Percentiles rank a stretch among this genome's conserved stretches.
Conservation (phyloP, 1,140 invertebrate genomes). For the Drosophila orosa region DNA sequence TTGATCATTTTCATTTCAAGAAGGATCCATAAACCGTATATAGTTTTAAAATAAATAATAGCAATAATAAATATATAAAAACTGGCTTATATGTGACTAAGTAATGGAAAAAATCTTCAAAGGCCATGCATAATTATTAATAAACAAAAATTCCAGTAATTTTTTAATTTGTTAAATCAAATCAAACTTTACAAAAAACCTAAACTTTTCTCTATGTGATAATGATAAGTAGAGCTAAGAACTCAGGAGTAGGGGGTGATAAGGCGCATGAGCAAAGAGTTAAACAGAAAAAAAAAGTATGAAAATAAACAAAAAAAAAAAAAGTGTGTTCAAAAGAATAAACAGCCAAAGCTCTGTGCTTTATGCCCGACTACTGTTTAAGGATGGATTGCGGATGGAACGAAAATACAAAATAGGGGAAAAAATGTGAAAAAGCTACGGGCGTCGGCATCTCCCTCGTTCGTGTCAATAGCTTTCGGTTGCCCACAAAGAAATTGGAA, state of each 20-base stretch:
- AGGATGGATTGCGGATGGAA: slow-evolving; percentile 37
- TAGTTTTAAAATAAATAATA: background rate
- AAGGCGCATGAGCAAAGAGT: slow-evolving; percentile 63
- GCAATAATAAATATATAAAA: no score
- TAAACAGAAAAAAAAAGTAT: slow-evolving; percentile 52
- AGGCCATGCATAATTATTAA: background rate
- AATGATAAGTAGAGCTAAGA: slow-evolving; percentile 23
- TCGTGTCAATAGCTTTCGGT: slow-evolving; percentile 54
- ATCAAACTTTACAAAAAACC: background rate
- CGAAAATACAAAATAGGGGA: slow-evolving; percentile 17
- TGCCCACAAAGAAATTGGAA: slow-evolving; percentile 55
- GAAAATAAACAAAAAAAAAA: slow-evolving; percentile 69
- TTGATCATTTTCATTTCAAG: background rate
- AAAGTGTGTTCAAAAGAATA: slow-evolving; percentile 65
- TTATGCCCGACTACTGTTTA: slow-evolving; percentile 39
- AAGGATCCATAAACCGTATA: background rate
- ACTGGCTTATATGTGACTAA: no score
- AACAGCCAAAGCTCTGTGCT: slow-evolving; percentile 49
- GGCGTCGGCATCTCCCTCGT: slow-evolving; percentile 42
- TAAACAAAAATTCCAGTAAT: no score
- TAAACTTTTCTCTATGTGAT: slow-evolving; percentile 10
- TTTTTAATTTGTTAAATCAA: background rate
- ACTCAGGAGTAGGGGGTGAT: background rate
- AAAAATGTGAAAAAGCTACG: slow-evolving; percentile 31
- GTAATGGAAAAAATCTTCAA: background rate